phyloP scores from a whole-genome alignment of 2,888 invertebrate species.

The Catotricha subobsoleta region DNA sequence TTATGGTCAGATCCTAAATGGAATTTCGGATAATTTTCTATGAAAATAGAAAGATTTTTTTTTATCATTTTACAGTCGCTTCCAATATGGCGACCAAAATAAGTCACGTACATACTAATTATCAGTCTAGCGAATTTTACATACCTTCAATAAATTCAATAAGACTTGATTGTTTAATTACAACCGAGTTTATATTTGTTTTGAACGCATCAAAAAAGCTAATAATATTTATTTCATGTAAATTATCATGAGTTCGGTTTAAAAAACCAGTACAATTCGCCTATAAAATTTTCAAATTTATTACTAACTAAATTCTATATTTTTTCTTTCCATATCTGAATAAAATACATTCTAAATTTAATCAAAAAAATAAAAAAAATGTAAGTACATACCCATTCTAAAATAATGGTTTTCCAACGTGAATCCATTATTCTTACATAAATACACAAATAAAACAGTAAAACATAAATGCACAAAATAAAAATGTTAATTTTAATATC shows the following conservation, averaged over 20 bases:
- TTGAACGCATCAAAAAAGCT: conserved; percentile 17
- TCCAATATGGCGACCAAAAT: background rate
- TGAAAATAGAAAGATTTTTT: background rate
- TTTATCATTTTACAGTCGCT: background rate
- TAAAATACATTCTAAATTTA: no score
- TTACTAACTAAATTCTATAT: no score
- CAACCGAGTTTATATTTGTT: conserved; percentile 8
- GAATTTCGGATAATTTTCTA: conserved; percentile 22
- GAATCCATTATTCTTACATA: conserved; percentile 4
- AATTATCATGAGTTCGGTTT: conserved; percentile 14
- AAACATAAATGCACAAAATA: no score
- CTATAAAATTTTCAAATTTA: conserved; percentile 13
- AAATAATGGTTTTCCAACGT: conserved; percentile 18
- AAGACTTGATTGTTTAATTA: conserved; percentile 8
- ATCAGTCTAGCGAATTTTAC: background rate
- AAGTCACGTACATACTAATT: background rate
- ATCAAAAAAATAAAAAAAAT: conserved; percentile 2
- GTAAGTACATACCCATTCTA: conserved; percentile 19
- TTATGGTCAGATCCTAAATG: conserved; percentile 16
- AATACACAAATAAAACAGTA: no score
- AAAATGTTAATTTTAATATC: no score
- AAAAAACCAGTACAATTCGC: conserved; percentile 19
- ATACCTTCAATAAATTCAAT: conserved; percentile 19
- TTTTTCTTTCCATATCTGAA: no score
- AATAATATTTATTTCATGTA: conserved; percentile 24